Evolutionary conservation across 2,888 invertebrate genomes (phyloP), one percentile per base, ranked within the genome.

Genomic region (Brachynemurus nebulosus): DNA sequence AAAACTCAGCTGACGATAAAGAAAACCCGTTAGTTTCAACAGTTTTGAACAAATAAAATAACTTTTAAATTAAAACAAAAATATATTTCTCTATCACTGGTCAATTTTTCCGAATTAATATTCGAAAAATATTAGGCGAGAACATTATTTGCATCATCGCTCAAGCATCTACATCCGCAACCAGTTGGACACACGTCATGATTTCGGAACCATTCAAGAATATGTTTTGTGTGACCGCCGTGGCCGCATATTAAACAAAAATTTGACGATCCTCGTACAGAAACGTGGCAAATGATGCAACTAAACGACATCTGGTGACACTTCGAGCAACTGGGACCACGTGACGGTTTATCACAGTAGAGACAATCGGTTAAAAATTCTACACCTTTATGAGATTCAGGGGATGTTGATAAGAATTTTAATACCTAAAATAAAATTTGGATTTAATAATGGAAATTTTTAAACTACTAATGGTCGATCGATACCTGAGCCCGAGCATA

Each of bases 161-260:
- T 70, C 46, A 89, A 67, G 61, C 95, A 96, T 51, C 72, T 72
- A 64, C 96, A 96, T 19, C 93, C 92, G 66, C 96, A 96, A 20
- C 92, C 93, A 2, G 86, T 80, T 0, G 95, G 86, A 56, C 96
- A 96, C 6, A 79, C 70, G 44, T 75, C 76, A 59, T 86, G 80
- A 43, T 72, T 71, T 25, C 72, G 64, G 62, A 86, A 85, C 95
- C 95, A 95, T 43, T 79, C 72, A 54, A 78, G 69, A 68, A 95
- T 75, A 63, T 93, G 93, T 40, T 69, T 64, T 2, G 84, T 78
- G 63, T 96, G 95, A 0, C 93, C 95, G 2, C 92, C 93, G 64
- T 96, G 96, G 0, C 90, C 90, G 66, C 96, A 96, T 48, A 80
- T 72, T 43, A 86, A 69, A 64, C 95, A 96, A 54, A 86, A 86